Conservation (phyloP, 2,888 invertebrate genomes). For the Aphidius colemani region DNA sequence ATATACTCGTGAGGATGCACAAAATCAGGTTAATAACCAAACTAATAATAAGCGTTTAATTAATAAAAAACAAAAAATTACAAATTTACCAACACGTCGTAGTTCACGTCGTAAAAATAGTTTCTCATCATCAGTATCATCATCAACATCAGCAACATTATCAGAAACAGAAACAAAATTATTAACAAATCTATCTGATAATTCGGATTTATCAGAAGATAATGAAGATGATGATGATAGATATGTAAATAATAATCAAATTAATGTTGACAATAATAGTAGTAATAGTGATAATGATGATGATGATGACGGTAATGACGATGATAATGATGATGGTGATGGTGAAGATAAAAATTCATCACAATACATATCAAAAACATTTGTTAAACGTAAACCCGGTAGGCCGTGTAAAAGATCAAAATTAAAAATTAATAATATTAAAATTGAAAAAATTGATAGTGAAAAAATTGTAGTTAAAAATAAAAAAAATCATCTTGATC, state of each 20-base stretch:
- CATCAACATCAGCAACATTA: slow-evolving; percentile 31
- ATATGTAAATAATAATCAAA: slow-evolving; percentile 11
- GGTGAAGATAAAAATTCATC: slow-evolving; percentile 27
- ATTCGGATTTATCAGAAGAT: slow-evolving; percentile 45
- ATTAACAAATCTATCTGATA: slow-evolving; percentile 31
- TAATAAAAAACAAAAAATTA: slow-evolving; percentile 39
- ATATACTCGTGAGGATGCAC: slow-evolving; percentile 77
- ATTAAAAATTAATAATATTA: too few species aligned
- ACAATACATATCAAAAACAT: slow-evolving; percentile 10
- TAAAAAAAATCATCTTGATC: slow-evolving; percentile 50
- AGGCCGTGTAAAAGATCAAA: too few species aligned
- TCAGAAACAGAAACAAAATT: slow-evolving; percentile 32
- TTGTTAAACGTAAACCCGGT: background rate
- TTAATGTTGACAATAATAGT: slow-evolving; percentile 11
- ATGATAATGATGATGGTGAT: slow-evolving; percentile 44
- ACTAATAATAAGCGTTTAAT: slow-evolving; percentile 53
- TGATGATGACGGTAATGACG: slow-evolving; percentile 49
- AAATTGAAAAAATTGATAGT: background rate
- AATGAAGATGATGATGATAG: slow-evolving; percentile 41
- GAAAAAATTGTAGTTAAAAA: slow-evolving; percentile 1
- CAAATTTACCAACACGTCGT: slow-evolving; percentile 40
- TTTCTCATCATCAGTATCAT: slow-evolving; percentile 28
- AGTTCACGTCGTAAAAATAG: slow-evolving; percentile 43
- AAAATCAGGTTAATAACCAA: slow-evolving; percentile 80
- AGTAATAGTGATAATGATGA: slow-evolving; percentile 45